Evolutionary conservation across 2,797 vertebrate genomes (phyloP).

Genomic region (Acropternis orthonyx): DNA sequence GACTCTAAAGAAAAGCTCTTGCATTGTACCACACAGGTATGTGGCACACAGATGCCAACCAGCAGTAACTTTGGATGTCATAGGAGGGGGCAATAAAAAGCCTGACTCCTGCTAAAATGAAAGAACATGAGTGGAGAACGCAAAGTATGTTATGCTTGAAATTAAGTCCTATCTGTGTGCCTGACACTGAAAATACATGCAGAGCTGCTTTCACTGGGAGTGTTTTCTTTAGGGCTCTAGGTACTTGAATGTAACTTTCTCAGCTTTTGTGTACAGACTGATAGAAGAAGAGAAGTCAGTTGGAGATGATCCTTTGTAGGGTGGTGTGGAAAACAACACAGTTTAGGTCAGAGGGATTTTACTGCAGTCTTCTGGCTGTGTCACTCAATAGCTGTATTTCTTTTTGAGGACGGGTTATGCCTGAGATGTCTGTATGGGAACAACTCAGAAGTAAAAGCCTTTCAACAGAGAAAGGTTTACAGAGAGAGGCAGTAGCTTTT

Average conservation of each 20-base stretch:
- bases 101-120: background rate
- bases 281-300: background rate
- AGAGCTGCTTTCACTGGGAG: background rate
- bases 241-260: background rate
- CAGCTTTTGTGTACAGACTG: background rate
- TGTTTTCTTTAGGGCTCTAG: background rate
- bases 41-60: background rate
- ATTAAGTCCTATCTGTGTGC: background rate
- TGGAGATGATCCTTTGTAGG: background rate
- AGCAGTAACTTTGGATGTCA: background rate
- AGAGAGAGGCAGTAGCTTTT: background rate
- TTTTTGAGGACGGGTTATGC: background rate
- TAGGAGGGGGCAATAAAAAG: background rate
- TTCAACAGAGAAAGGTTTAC: background rate
- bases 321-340: background rate
- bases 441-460: background rate
- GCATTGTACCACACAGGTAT: background rate
- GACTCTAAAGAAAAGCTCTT: background rate
- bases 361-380: background rate
- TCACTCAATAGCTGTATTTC: background rate
- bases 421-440: background rate
- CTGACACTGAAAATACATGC: background rate
- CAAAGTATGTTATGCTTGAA: background rate
- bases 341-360: background rate
- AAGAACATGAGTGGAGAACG: background rate